Percentiles rank a stretch among this genome's conserved stretches.
Evolutionary conservation across 2,797 vertebrate species (phyloP).

Genomic region (Mionectes olivaceus): DNA sequence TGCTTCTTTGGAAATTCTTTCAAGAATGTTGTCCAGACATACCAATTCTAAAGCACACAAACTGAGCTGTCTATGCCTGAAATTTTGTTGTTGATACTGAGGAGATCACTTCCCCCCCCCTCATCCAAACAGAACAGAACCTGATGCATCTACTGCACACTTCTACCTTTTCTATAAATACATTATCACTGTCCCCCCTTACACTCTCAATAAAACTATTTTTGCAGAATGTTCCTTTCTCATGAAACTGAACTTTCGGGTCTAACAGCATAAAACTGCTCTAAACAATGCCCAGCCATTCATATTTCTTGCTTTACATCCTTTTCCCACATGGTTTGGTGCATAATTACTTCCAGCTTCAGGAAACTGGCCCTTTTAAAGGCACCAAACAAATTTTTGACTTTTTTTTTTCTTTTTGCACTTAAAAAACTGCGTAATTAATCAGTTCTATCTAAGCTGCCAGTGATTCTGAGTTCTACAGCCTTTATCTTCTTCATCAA

Average conservation of each 20-base stretch:
- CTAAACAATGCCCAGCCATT: conserved; percentile 53
- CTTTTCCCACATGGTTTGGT: conserved; percentile 26
- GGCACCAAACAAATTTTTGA: neutral
- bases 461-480: neutral
- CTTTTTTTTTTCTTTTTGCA: neutral
- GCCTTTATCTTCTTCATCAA: neutral
- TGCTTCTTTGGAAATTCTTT: neutral
- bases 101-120: neutral
- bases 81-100: neutral
- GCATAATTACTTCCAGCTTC: conserved; percentile 67
- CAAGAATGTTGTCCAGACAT: neutral
- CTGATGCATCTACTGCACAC: neutral
- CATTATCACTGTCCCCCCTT: neutral
- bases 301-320: conserved; percentile 52
- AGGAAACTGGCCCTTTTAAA: conserved; percentile 36
- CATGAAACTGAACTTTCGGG: neutral
- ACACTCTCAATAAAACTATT: neutral
- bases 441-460: neutral
- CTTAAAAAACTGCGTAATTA: conserved; percentile 14
- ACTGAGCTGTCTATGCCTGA: neutral
- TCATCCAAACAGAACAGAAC: neutral
- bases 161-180: neutral
- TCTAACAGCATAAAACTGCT: neutral
- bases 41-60: neutral
- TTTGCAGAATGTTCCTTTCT: neutral